Conservation (phyloP, 1,140 invertebrate species). For the Macrobrachium nipponense region DNA sequence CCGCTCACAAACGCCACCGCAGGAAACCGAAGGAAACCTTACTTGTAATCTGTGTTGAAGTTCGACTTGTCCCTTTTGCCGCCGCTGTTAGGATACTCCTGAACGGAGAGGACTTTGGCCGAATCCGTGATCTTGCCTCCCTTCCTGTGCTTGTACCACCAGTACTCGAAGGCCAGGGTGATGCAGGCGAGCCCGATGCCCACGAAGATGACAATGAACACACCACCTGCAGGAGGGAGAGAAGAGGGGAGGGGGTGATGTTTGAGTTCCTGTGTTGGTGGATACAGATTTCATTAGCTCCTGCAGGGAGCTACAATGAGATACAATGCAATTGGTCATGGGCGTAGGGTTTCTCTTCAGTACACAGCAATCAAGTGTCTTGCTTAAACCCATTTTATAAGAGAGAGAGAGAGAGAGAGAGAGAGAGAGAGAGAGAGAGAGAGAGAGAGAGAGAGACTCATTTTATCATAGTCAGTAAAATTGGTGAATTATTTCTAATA, state of each 20-base stretch:
- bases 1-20: not conserved
- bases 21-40: not conserved
- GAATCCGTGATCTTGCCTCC: constrained; percentile 56
- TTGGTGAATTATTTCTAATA: too few relatives aligned
- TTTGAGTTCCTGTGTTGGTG: not conserved
- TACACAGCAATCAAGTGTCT: too few relatives aligned
- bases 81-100: not conserved
- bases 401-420: too few relatives aligned
- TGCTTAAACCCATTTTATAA: too few relatives aligned
- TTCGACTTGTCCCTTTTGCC: constrained; percentile 31
- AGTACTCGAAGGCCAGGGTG: constrained; percentile 94
- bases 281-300: too few relatives aligned
- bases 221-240: constrained; percentile 76
- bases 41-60: constrained; percentile 59
- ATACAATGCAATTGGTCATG: too few relatives aligned
- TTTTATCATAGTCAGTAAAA: too few relatives aligned
- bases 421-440: too few relatives aligned
- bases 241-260: not conserved
- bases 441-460: too few relatives aligned
- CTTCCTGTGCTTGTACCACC: constrained; percentile 79
- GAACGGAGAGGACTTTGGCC: constrained; percentile 51
- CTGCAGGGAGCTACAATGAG: too few relatives aligned
- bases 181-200: constrained; percentile 92
- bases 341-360: too few relatives aligned
- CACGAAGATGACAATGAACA: constrained; percentile 96